These are phyloP conservation scores for Nemopilema nomurai DNA, from an alignment of 30 jellyfish, hydroid and myxozoan genomes.

Conservation along the genomic window DNA sequence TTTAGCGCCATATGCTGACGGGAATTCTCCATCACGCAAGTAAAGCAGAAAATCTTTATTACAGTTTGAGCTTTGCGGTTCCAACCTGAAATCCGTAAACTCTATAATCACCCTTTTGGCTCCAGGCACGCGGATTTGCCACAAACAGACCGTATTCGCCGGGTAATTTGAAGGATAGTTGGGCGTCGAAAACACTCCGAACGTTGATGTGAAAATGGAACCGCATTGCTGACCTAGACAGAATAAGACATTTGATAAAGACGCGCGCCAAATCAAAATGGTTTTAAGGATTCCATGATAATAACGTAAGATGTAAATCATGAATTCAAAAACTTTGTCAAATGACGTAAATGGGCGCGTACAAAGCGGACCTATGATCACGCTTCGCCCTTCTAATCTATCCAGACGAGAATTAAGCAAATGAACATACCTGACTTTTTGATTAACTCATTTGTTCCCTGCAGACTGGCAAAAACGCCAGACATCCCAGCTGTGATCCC, in stretches of 20 bases:
- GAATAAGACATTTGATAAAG: no score
- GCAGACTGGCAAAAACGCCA: constrained; percentile 61
- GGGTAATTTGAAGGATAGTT: constrained; percentile 56
- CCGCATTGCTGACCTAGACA: constrained; percentile 69
- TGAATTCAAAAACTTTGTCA: no score
- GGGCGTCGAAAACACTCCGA: constrained; percentile 73
- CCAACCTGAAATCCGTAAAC: constrained; percentile 66
- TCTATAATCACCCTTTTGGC: constrained; percentile 49
- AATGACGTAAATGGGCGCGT: no score
- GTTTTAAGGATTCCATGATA: no score
- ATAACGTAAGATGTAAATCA: no score
- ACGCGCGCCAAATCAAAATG: no score
- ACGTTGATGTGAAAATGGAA: constrained; percentile 38
- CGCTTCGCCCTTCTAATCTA: no score
- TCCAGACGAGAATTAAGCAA: background rate
- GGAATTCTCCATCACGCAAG: constrained; percentile 67
- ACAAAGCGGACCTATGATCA: no score
- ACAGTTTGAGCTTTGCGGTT: constrained; percentile 44
- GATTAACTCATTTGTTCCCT: constrained; percentile 28
- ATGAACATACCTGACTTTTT: constrained; percentile 33
- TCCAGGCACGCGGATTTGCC: constrained; percentile 71
- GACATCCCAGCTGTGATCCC: constrained; percentile 82
- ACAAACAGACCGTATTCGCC: constrained; percentile 64
- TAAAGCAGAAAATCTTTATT: constrained; percentile 62
- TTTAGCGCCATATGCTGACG: constrained; percentile 72